Evolutionary conservation across 2,888 invertebrate species (phyloP).

Genomic region (Hetaerina titia): DNA sequence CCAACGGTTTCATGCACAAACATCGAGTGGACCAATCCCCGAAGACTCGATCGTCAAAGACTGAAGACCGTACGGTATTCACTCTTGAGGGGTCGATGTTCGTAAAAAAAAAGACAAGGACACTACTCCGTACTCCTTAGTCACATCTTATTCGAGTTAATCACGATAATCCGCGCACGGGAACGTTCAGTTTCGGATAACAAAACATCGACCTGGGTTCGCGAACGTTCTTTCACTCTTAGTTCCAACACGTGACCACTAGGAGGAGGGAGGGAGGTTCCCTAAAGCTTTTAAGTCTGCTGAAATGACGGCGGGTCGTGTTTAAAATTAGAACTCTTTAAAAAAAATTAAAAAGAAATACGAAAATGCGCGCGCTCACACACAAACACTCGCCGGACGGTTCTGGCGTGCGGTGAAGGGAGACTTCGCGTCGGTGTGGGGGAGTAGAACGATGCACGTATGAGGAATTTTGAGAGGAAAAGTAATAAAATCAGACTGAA

Average conservation of each 20-base stretch:
- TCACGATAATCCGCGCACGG: too few relatives aligned
- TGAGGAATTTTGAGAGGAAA: neutral
- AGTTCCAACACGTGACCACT: neutral
- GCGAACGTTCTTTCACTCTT: neutral
- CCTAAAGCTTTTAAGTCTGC: neutral
- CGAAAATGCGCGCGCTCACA: neutral
- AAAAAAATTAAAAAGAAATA: neutral
- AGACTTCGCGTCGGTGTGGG: neutral
- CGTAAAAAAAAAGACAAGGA: too few relatives aligned
- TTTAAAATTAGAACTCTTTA: neutral
- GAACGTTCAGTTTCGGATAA: too few relatives aligned
- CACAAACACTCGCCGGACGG: neutral
- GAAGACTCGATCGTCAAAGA: too few relatives aligned
- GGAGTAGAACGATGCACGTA: neutral
- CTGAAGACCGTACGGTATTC: too few relatives aligned
- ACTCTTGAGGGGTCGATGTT: too few relatives aligned
- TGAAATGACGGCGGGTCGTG: neutral
- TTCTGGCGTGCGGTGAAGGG: neutral
- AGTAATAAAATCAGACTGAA: neutral
- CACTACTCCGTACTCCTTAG: too few relatives aligned
- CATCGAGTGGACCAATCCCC: too few relatives aligned
- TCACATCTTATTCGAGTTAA: too few relatives aligned
- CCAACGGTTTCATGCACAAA: too few relatives aligned
- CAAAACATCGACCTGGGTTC: too few relatives aligned
- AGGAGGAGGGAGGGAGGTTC: neutral